These are phyloP conservation scores for Metellina segmentata DNA, from an alignment of 2,888 invertebrate species.

Conservation along the genomic window DNA sequence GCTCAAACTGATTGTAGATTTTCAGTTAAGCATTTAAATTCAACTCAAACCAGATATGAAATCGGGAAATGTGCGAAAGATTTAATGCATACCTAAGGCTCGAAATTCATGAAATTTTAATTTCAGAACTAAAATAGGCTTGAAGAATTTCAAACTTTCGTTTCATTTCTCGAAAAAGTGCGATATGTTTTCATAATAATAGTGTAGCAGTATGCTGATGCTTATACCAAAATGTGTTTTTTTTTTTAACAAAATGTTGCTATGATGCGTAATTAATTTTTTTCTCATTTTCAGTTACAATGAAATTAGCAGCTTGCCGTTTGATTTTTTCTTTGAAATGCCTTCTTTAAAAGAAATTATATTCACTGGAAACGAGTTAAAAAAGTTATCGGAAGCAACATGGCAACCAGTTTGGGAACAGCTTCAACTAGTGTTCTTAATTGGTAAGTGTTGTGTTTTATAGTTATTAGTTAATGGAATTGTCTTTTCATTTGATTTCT, in stretches of 20 bases:
- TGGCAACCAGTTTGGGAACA: conserved; percentile 57
- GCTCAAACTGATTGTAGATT: too few species aligned
- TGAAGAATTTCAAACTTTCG: background rate
- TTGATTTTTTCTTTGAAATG: conserved; percentile 61
- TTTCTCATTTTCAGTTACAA: conserved; percentile 52
- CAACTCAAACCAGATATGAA: too few species aligned
- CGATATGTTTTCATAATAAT: too few species aligned
- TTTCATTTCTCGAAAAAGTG: background rate
- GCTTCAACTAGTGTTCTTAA: conserved; percentile 7
- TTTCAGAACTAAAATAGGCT: background rate
- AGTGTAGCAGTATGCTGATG: too few species aligned
- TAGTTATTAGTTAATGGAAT: background rate
- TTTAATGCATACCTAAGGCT: background rate
- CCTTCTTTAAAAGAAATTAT: conserved; percentile 32
- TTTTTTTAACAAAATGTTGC: background rate
- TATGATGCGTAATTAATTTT: background rate
- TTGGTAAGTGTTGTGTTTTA: conserved; percentile 25
- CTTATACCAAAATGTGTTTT: too few species aligned
- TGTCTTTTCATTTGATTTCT: too few species aligned
- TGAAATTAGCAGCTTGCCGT: conserved; percentile 30
- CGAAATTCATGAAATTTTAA: background rate
- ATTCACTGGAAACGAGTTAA: conserved; percentile 53
- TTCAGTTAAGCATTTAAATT: too few species aligned
- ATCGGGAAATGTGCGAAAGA: too few species aligned
- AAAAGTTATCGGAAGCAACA: conserved; percentile 13